Base-by-base conservation (phyloP, 1,140 invertebrate genomes). In the Papilio polyxenes region DNA sequence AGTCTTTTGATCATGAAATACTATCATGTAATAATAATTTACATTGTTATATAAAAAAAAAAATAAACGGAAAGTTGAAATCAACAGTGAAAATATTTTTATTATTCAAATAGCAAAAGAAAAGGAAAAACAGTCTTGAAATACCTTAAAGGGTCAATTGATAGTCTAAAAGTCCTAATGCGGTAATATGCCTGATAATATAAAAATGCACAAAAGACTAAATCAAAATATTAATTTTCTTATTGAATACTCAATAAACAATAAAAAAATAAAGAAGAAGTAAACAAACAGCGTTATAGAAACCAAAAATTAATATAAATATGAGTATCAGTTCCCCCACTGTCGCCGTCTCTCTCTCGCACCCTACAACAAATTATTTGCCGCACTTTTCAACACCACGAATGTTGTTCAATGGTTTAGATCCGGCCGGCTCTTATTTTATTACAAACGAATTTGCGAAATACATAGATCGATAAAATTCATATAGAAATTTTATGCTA, bases 351-450 rank as follows among this genome's bases (percentile, higher is more conserved):
- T 65, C 31, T 72, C 37, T 72, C 65, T 37, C 31, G 65, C 65
- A 72, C 65, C 65, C 31, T 59, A 59, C 56, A 72, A 72, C 20
- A 65, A 65, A 65, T 65, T 65, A 65, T 65, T 37, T 20, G 65
- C 65, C 65, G 65, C 31, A 37, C 65, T 72, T 37, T 40, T 72
- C 65, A 40, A 72, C 31, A 11, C 8, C 65, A 40, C 65, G 65
- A 72, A 72, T 72, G 65, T 72, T 31, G 37, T 37, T 72, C 65
- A 72, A 15, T 37, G 31, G 31, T 37, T 72, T 72, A 17, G 23
- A 72, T 72, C 65, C 65, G 31, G 23, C 31, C 65, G 65, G 65
- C 13, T 72, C 31, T 72, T 72, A 72, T 72, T 72, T 72, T 72
- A 72, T 72, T 72, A 72, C 65, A 72, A 72, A 31, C 5, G 65